Conservation (phyloP, 2,797 vertebrate species). For the Selene dorsalis region DNA sequence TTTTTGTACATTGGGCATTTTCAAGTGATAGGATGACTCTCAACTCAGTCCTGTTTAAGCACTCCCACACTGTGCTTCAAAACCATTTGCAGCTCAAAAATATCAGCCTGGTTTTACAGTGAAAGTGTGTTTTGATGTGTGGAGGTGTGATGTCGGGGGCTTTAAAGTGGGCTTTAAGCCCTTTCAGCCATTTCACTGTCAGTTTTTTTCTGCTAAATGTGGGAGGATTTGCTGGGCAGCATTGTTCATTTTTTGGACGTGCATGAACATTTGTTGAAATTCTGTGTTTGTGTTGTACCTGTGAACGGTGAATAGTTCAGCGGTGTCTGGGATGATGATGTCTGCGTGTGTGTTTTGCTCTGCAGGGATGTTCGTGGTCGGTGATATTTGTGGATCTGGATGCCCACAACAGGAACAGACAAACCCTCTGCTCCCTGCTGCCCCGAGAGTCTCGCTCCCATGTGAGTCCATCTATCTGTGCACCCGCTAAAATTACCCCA, state of each 20-base stretch:
- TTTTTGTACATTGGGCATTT: conserved; percentile 43
- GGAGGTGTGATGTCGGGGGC: conserved; percentile 38
- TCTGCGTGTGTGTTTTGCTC: conserved; percentile 45
- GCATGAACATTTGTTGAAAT: conserved; percentile 12
- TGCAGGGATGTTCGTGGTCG: conserved; percentile 95
- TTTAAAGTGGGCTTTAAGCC: conserved; percentile 34
- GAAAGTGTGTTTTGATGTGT: conserved; percentile 51
- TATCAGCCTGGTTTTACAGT: conserved; percentile 32
- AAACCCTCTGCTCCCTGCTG: conserved; percentile 94
- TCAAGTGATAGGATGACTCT: conserved; percentile 61
- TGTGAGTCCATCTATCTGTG: conserved; percentile 84
- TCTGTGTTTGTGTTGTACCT: conserved; percentile 11
- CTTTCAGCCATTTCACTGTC: conserved; percentile 25
- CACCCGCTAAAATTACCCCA: background rate
- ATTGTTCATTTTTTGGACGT: conserved; percentile 18
- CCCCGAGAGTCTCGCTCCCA: conserved; percentile 97
- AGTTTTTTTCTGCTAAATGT: conserved; percentile 19
- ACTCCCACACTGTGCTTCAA: conserved; percentile 67
- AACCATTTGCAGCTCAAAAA: conserved; percentile 59
- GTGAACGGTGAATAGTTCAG: conserved; percentile 28
- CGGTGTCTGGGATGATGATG: conserved; percentile 21
- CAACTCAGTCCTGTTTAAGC: conserved; percentile 52
- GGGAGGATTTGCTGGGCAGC: conserved; percentile 6
- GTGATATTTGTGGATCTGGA: conserved; percentile 99
- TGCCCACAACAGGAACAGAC: conserved; percentile 97